phyloP scores from a whole-genome alignment of 2,888 invertebrate species.

The Scelioninae gen. 1 region DNA sequence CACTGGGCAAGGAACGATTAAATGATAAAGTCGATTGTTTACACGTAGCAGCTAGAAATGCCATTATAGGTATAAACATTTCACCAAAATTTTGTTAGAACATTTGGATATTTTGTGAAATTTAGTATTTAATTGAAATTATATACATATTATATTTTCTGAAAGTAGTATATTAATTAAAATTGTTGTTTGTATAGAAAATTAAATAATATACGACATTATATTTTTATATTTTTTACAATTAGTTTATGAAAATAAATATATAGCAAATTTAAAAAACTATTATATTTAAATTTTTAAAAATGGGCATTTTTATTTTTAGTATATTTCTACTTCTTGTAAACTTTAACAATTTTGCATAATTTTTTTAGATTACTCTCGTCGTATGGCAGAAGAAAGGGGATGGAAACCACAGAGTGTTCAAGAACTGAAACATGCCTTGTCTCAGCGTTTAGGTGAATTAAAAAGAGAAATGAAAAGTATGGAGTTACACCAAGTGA shows the following conservation, averaged over 20 bases:
- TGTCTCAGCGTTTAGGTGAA: slow-evolving; percentile 66
- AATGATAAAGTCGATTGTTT: slow-evolving; percentile 68
- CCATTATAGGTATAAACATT: slow-evolving; percentile 62
- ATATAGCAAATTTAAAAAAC: no score
- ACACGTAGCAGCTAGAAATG: slow-evolving; percentile 66
- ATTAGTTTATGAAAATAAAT: no score
- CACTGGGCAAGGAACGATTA: slow-evolving; percentile 66
- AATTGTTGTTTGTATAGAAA: no score
- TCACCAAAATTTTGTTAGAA: not conserved
- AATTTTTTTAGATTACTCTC: slow-evolving; percentile 57
- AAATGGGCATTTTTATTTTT: no score
- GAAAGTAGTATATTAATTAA: no score
- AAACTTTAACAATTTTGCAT: not conserved
- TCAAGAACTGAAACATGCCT: slow-evolving; percentile 67
- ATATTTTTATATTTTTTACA: slow-evolving; percentile 1
- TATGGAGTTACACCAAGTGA: slow-evolving; percentile 64
- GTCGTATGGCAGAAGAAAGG: slow-evolving; percentile 58
- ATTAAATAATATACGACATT: no score
- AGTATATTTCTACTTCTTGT: no score
- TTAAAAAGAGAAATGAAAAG: slow-evolving; percentile 68
- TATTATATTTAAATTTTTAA: no score
- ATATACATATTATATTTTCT: no score
- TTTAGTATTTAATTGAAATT: no score
- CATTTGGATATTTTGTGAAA: not conserved
- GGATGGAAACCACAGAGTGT: slow-evolving; percentile 68